Evolutionary conservation across 2,113 vertebrate genomes (phyloP).

Genomic region (Entelurus aequoreus): DNA sequence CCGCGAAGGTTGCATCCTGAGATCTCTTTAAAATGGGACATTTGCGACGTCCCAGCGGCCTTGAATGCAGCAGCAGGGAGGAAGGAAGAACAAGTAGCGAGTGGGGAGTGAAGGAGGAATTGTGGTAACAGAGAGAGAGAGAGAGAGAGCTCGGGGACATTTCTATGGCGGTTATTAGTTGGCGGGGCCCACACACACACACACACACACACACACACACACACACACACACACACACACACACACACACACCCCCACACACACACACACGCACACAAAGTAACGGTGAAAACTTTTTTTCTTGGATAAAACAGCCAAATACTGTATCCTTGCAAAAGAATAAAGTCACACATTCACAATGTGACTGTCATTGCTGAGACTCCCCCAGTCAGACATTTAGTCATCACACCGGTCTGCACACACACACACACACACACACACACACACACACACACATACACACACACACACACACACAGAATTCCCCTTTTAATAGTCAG

Average conservation of each 20-base stretch:
- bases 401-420: constrained; percentile 47
- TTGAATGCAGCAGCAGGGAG: background rate
- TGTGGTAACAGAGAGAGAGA: background rate
- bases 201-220: background rate
- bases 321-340: too few species aligned
- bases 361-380: constrained; percentile 35
- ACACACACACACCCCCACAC: background rate
- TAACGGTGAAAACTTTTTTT: too few species aligned
- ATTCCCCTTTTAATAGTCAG: constrained; percentile 34
- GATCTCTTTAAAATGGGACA: background rate
- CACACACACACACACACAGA: constrained; percentile 25
- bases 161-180: constrained; percentile 37
- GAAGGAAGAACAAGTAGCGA: background rate
- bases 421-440: constrained; percentile 33
- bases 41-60: background rate
- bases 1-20: too few species aligned
- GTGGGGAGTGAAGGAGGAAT: background rate
- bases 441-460: constrained; percentile 39
- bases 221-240: background rate
- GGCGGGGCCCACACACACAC: constrained; percentile 11
- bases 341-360: background rate
- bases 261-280: background rate
- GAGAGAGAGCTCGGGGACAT: constrained; percentile 4
- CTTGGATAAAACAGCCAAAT: too few species aligned
- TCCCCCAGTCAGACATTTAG: constrained; percentile 52